Evolutionary conservation across 2,113 vertebrate species (phyloP), one percentile per base, ranked within the genome.

Genomic region (Mirounga angustirostris): DNA sequence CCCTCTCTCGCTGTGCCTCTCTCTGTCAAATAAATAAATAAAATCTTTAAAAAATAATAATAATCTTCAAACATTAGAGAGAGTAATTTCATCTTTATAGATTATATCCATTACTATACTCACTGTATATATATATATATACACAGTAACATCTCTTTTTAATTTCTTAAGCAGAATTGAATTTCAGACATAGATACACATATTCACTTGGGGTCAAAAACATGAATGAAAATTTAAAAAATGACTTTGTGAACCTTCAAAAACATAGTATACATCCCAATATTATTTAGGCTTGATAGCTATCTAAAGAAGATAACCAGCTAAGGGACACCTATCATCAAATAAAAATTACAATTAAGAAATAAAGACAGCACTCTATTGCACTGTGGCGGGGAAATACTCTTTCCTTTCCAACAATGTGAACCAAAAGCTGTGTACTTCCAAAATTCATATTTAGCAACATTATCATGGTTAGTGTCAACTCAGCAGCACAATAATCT

Each of bases 271-370:
- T 43, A 16, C 15, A 78, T 26, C 15, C 0, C 43, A 52, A 4
- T 79, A 83, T 59, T n/a, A 89, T 83, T n/a, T 80, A 78, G 9
- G 3, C 6, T 94, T 78, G 28, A 19, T 4, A 58, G 2, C 3
- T 90, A 14, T 30, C 18, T 65, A 65, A 61, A 93, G 33, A 18
- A 92, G 40, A 24, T 30, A 46, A 65, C 7, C 3, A 61, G 19
- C 5, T 54, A 69, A 5, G 14, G 3, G 30, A 36, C 28, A 46
- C 0, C 8, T 73, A 50, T 40, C 6, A 94, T 95, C 46, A 80
- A 91, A 78, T 12, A n/a, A 28, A 91, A 93, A 40, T 6, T 82
- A 7, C 92, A 97, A 91, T 46, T 73, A 56, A 86, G 24, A 96
- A 82, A 89, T 11, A 24, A 3, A 73, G 21, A n/a, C 0, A 71